Evolutionary conservation across 2,888 invertebrate genomes (phyloP).

Genomic region (Scotopteryx bipunctaria): DNA sequence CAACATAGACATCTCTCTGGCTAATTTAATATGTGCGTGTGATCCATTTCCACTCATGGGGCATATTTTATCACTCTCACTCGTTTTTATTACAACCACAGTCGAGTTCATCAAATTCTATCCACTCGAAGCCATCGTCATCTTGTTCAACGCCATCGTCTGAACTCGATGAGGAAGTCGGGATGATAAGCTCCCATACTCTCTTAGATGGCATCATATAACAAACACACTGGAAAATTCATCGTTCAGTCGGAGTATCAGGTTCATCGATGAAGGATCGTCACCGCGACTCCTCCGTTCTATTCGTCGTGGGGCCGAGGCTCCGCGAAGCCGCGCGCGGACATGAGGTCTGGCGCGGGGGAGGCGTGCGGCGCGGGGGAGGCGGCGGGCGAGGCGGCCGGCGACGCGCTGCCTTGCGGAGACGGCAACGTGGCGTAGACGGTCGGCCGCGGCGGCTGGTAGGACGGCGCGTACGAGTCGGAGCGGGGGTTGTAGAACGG

Average conservation of each 20-base stretch:
- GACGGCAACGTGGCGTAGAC: constrained; percentile 79
- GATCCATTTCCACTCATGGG: constrained; percentile 2
- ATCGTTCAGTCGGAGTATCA: not conserved
- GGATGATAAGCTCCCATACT: too few relatives aligned
- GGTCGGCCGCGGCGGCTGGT: constrained; percentile 76
- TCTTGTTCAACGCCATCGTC: too few relatives aligned
- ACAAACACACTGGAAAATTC: not conserved
- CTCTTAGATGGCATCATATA: not conserved
- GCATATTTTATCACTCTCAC: constrained; percentile 11
- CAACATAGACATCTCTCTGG: constrained; percentile 5
- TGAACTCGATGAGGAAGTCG: not conserved
- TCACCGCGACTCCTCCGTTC: constrained; percentile 31
- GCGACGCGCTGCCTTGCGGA: constrained; percentile 69
- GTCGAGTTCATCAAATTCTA: constrained; percentile 15
- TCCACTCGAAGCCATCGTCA: not conserved
- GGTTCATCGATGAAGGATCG: constrained; percentile 22
- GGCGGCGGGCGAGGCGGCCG: constrained; percentile 69
- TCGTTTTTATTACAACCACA: constrained; percentile 4
- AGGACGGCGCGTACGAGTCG: constrained; percentile 79
- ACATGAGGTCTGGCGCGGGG: too few relatives aligned
- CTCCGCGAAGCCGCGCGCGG: constrained; percentile 55
- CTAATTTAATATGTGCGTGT: not conserved
- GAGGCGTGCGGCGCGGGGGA: constrained; percentile 69
- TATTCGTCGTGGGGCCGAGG: constrained; percentile 60
- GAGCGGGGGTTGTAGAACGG: constrained; percentile 81